Evolutionary conservation across 2,888 invertebrate species (phyloP).

Genomic region (Agrochola macilenta): DNA sequence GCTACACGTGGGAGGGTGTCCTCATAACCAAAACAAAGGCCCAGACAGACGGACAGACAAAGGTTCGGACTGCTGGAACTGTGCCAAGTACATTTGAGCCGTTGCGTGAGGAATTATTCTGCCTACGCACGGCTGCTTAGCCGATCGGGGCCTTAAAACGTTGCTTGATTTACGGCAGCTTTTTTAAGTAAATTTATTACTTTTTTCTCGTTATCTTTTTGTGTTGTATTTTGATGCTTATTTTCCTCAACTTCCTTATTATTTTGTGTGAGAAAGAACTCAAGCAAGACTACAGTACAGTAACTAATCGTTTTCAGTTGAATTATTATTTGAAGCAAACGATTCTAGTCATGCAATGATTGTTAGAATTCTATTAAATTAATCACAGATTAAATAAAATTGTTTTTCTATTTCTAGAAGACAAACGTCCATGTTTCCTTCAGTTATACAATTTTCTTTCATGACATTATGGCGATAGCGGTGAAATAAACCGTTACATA

Average conservation of each 20-base stretch:
- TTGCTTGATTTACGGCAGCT: constrained; percentile 42
- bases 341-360: constrained; percentile 20
- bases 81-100: constrained; percentile 76
- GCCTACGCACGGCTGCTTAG: constrained; percentile 61
- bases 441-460: constrained; percentile 28
- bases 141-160: constrained; percentile 39
- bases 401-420: constrained; percentile 31
- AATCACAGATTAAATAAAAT: constrained; percentile 27
- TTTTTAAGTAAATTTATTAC: constrained; percentile 30
- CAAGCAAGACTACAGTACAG: neutral
- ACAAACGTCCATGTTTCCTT: constrained; percentile 34
- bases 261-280: constrained; percentile 3
- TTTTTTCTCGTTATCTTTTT: constrained; percentile 8
- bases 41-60: constrained; percentile 82
- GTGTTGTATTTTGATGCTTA: constrained; percentile 5
- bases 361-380: constrained; percentile 13
- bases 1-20: constrained; percentile 61
- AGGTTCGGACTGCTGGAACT: constrained; percentile 78
- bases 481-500: constrained; percentile 27
- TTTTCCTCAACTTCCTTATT: constrained; percentile 24
- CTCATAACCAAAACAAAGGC: constrained; percentile 80
- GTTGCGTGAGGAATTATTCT: constrained; percentile 66
- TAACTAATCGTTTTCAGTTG: neutral
- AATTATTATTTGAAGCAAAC: neutral
- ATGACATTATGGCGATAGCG: constrained; percentile 15